These are phyloP conservation scores for Excalfactoria chinensis DNA, from an alignment of 2,113 vertebrate species.

Conservation along the genomic window DNA sequence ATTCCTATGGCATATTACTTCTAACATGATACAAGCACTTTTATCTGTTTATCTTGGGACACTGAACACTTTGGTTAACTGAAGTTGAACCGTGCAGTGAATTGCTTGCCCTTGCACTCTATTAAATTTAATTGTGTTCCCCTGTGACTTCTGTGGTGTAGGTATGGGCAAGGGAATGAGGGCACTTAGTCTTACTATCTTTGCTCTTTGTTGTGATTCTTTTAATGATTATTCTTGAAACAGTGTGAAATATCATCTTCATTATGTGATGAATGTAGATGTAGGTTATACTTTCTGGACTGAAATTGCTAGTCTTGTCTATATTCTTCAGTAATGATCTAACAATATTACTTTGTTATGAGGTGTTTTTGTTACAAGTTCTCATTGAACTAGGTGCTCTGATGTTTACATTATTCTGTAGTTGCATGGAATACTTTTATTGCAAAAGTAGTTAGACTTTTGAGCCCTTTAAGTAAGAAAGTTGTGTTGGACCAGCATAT, in stretches of 20 bases:
- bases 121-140: neutral
- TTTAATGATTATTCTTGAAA: neutral
- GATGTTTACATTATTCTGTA: neutral
- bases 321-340: neutral
- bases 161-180: neutral
- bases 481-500: neutral
- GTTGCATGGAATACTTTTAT: neutral
- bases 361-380: neutral
- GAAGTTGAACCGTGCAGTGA: neutral
- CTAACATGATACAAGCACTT: neutral
- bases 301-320: neutral
- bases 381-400: neutral
- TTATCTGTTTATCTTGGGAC: neutral
- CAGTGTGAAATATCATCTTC: neutral
- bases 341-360: neutral
- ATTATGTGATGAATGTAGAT: neutral
- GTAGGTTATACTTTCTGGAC: neutral
- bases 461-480: neutral
- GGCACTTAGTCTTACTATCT: neutral
- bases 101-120: conserved; percentile 1
- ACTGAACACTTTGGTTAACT: conserved; percentile 35
- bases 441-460: neutral
- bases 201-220: neutral
- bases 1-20: neutral
- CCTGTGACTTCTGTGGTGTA: neutral